Percentiles rank a stretch among this genome's conserved stretches.
Conservation (phyloP, 2,888 invertebrate genomes). For the Platerodrilus igneus region DNA sequence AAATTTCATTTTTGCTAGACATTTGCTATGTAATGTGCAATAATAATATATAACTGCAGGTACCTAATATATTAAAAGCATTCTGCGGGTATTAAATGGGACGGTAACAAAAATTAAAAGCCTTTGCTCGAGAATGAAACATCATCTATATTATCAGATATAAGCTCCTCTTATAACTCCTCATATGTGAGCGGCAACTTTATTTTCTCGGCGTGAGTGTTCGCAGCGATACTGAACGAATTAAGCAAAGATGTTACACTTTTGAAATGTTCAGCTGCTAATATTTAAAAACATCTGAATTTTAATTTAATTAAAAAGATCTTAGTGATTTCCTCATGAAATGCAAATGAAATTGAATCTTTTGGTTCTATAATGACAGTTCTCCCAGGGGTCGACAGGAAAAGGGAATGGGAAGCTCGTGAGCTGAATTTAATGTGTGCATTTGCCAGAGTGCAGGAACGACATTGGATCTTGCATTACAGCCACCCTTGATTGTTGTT, state of each 20-base stretch:
- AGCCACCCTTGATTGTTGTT: slow-evolving; percentile 32
- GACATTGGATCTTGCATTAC: slow-evolving; percentile 32
- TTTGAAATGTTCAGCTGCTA: no score
- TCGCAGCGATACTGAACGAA: slow-evolving; percentile 23
- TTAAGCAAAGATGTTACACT: no score
- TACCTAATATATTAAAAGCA: slow-evolving; percentile 25
- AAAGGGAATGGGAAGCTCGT: slow-evolving; percentile 30
- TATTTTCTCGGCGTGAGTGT: slow-evolving; percentile 27
- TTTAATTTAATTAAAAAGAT: slow-evolving; percentile 24
- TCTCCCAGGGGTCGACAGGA: slow-evolving; percentile 13
- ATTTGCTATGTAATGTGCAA: slow-evolving; percentile 20
- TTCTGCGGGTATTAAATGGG: slow-evolving; percentile 19
- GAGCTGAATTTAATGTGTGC: slow-evolving; percentile 42
- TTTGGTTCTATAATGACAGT: slow-evolving; percentile 22
- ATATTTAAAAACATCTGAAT: no score
- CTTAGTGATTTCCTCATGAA: slow-evolving; percentile 24
- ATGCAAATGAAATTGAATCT: slow-evolving; percentile 27
- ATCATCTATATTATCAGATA: slow-evolving; percentile 22
- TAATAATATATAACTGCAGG: slow-evolving; percentile 25
- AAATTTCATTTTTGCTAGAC: slow-evolving; percentile 23
- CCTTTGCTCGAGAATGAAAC: slow-evolving; percentile 17
- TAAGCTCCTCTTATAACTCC: slow-evolving; percentile 25
- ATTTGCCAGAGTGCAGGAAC: slow-evolving; percentile 36
- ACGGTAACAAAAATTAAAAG: slow-evolving; percentile 27
- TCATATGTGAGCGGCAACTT: slow-evolving; percentile 27